Evolutionary conservation across 2,888 invertebrate genomes (phyloP).

Genomic region (Pogonocherus hispidulus): DNA sequence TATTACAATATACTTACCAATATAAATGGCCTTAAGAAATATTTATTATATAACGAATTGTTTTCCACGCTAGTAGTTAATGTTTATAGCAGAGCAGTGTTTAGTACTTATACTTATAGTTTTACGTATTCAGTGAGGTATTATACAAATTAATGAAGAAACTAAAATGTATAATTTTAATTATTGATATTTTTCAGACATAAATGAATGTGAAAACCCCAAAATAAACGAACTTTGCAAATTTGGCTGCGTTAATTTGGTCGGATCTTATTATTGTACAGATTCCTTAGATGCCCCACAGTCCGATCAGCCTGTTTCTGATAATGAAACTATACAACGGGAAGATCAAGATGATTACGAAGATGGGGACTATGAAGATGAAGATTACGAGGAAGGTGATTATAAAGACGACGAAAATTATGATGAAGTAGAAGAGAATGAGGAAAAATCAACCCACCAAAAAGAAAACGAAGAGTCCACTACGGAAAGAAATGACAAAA

Average conservation of each 20-base stretch:
- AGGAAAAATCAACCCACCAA: constrained; percentile 3
- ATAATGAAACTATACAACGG: constrained; percentile 32
- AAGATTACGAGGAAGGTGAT: constrained; percentile 44
- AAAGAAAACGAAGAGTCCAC: not conserved
- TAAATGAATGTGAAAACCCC: constrained; percentile 76
- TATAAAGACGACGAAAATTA: constrained; percentile 50
- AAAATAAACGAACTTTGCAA: constrained; percentile 66
- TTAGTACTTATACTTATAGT: too few relatives aligned
- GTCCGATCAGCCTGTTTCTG: constrained; percentile 47
- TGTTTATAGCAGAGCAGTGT: too few relatives aligned
- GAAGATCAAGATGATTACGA: constrained; percentile 45
- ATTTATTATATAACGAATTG: too few relatives aligned
- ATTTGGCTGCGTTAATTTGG: constrained; percentile 75
- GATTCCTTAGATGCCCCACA: constrained; percentile 30
- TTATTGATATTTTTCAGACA: constrained; percentile 67
- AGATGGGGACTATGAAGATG: constrained; percentile 48
- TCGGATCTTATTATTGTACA: constrained; percentile 74
- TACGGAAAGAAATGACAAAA: not conserved
- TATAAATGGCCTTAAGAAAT: too few relatives aligned
- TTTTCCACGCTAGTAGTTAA: too few relatives aligned
- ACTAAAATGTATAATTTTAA: too few relatives aligned
- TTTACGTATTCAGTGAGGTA: too few relatives aligned
- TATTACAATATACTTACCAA: too few relatives aligned
- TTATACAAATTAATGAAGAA: too few relatives aligned
- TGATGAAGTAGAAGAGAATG: constrained; percentile 36